Conservation (phyloP, 2,113 vertebrate species). For the Gobiocypris rarus region DNA sequence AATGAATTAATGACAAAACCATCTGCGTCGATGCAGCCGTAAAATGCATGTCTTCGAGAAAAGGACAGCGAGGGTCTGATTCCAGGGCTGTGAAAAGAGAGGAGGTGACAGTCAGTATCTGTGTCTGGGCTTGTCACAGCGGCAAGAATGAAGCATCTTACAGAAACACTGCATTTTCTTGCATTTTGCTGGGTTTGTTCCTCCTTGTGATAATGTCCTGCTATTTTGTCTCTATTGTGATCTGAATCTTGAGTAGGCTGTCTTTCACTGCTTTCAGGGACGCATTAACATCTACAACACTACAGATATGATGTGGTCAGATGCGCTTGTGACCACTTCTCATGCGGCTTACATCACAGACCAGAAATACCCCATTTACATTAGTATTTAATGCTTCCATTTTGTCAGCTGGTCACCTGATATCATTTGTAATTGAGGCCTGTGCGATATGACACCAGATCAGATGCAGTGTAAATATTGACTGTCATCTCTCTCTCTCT, state of each 20-base stretch:
- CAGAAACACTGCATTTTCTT: not conserved
- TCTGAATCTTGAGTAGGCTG: not conserved
- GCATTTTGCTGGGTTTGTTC: not conserved
- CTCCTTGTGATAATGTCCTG: not conserved
- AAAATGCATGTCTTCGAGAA: not conserved
- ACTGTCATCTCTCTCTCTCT: not conserved
- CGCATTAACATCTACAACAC: not conserved
- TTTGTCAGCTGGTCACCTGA: not conserved
- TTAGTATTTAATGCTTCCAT: not conserved
- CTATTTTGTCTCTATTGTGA: not conserved
- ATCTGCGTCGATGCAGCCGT: not conserved
- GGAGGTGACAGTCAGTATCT: not conserved
- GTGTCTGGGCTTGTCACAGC: not conserved
- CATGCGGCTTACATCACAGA: not conserved
- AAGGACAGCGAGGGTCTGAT: not conserved
- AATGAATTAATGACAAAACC: conserved; percentile 7
- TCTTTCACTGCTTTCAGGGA: not conserved
- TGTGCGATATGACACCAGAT: not conserved
- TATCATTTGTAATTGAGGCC: not conserved
- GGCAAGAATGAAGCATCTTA: not conserved
- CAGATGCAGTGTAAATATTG: conserved; percentile 6
- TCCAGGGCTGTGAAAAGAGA: not conserved
- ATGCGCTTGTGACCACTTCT: not conserved
- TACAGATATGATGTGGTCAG: not conserved
- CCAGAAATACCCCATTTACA: not conserved